Evolutionary conservation across 1,140 invertebrate genomes (phyloP).

Genomic region (Bicyclus anynana): DNA sequence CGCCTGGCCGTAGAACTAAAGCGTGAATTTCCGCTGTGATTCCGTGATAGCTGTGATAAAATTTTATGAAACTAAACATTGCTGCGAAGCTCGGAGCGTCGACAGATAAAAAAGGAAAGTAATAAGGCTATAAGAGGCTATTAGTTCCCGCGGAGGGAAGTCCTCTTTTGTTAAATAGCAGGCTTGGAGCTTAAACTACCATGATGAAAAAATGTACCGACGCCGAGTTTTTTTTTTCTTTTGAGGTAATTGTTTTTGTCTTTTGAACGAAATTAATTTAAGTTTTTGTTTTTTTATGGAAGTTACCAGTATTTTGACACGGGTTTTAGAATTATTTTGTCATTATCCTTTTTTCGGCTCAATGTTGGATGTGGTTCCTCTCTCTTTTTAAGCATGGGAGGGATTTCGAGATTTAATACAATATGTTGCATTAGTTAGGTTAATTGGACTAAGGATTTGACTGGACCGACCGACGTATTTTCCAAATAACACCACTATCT

Average conservation of each 20-base stretch:
- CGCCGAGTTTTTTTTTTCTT: neutral
- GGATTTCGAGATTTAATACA: too few relatives aligned
- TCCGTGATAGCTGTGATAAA: conserved; percentile 14
- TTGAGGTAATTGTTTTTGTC: neutral
- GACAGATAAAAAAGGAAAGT: conserved; percentile 18
- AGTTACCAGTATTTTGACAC: too few relatives aligned
- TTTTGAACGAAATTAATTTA: neutral
- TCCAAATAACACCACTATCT: too few relatives aligned
- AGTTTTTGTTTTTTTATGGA: neutral
- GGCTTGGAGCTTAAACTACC: conserved; percentile 12
- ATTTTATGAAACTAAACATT: conserved; percentile 20
- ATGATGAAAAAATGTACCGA: conserved; percentile 2
- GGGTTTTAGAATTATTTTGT: too few relatives aligned
- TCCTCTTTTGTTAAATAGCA: conserved; percentile 10
- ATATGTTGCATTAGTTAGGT: too few relatives aligned
- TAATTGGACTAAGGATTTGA: too few relatives aligned
- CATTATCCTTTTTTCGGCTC: too few relatives aligned
- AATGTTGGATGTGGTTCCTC: too few relatives aligned
- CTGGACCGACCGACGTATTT: too few relatives aligned
- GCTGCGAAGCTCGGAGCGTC: conserved; percentile 13
- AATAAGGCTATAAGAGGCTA: conserved; percentile 14
- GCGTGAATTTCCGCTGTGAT: conserved; percentile 6
- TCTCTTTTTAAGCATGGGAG: too few relatives aligned
- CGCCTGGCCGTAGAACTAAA: neutral
- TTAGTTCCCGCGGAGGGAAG: conserved; percentile 14